Base-by-base conservation (phyloP, 2,888 invertebrate genomes). In the Litoditis marina region DNA sequence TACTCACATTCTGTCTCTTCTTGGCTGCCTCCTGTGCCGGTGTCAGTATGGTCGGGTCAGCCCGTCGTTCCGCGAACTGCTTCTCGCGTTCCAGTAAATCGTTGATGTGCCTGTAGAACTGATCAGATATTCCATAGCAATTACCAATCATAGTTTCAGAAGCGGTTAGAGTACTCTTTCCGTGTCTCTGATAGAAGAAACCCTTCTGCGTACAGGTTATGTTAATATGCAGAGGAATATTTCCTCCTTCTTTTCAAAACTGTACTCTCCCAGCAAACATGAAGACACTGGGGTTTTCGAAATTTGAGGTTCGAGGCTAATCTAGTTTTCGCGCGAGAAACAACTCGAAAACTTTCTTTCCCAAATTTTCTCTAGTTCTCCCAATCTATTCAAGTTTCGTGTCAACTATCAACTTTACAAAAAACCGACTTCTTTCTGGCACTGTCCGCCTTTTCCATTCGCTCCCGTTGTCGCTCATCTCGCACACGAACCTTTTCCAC, bases 371-470 rank as follows among this genome's bases (percentile, higher is more conserved):
- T n/a, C n/a, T n/a, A n/a, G n/a, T n/a, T n/a, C n/a, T n/a, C n/a
- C n/a, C n/a, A n/a, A n/a, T n/a, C n/a, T n/a, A n/a, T n/a, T n/a
- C n/a, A n/a, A n/a, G n/a, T n/a, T n/a, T n/a, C n/a, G n/a, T 28
- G 32, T 51, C 16, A 6, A 28, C 36, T 4, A 36, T 27, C 39
- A 22, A 11, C n/a, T n/a, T n/a, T 25, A 47, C 19, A 32, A 16
- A 36, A 11, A 13, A 2, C 66, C 22, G 36, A 66, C 63, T 63
- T 69, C 39, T 53, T 66, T 28, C 75, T 51, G 0, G 56, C 51
- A 4, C 66, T 70, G 57, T 76, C 73, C 2, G 73, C 70, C 51
- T 73, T 65, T 30, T 67, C 72, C 71, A 71, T 69, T 31, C 70
- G 56, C 28, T 70, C 63, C 13, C 57, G 52, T 50, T 36, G 55